Evolutionary conservation across 2,797 vertebrate genomes (phyloP), one percentile per base, ranked within the genome.

Genomic region (Ciconia nigra): DNA sequence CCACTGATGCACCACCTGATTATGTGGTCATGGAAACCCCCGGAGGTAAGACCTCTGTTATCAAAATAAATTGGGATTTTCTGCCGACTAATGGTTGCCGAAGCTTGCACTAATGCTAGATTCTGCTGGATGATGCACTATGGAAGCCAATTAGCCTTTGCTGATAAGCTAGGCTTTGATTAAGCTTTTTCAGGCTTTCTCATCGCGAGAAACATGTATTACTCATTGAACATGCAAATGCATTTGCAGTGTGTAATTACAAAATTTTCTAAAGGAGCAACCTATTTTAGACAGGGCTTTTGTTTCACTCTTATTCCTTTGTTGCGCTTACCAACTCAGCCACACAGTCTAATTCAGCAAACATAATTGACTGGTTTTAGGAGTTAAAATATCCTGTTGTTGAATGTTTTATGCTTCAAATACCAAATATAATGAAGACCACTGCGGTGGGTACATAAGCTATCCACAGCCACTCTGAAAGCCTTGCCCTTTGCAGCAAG

Each of bases 21-120:
- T 91, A 93, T 96, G 96, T 98, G 97, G 93, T 97, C 97, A 98
- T 98, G 95, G 97, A 98, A 98, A 98, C 95, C 97, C 93, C 97
- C 3, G 78, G 87, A 93, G 96, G 95, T 95, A 96, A 90, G 96
- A 87, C 72, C 97, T 96, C 87, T 96, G 94, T 97, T 98, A 97
- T 95, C 96, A 97, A 98, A 98, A 97, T 97, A 98, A 98, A 98
- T 98, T 93, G 96, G 97, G 96, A 97, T 98, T 97, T 98, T 98
- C 96, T 98, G 96, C 93, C 96, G 98, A 97, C 95, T 98, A 96
- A 96, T 95, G 96, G 97, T 98, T 98, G 96, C 95, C 78, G 29
- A 98, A 98, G 97, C 97, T 97, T 98, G 94, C 70, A 25, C 74
- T 92, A 82, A 90, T 91, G 81, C 96, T 97, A 55, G 83, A 90